phyloP scores from a whole-genome alignment of 64 coral and sea anemone species.

The Montipora capricornis region DNA sequence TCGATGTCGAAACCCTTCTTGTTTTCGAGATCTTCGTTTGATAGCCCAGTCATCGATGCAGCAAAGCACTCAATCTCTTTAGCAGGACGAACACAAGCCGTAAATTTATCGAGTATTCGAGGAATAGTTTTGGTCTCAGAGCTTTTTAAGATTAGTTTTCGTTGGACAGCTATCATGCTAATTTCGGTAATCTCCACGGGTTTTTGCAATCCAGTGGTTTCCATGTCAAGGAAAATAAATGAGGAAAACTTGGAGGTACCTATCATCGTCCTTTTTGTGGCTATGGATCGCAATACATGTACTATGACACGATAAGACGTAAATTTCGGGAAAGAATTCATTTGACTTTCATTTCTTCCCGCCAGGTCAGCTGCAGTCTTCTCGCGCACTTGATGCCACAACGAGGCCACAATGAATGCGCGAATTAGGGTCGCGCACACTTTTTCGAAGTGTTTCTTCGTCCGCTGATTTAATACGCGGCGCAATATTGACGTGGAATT shows the following conservation, averaged over 20 bases:
- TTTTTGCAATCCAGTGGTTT: conserved; percentile 72
- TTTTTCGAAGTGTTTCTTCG: not conserved
- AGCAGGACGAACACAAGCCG: conserved; percentile 62
- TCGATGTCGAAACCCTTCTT: conserved; percentile 63
- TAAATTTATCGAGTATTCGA: conserved; percentile 77
- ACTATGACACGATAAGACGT: not conserved
- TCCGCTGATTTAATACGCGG: not conserved
- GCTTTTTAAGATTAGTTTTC: conserved; percentile 17
- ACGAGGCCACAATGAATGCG: not conserved
- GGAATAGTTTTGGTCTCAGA: conserved; percentile 51
- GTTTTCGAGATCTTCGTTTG: conserved; percentile 43
- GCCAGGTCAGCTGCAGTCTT: conserved; percentile 13
- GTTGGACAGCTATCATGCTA: conserved; percentile 67
- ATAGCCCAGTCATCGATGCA: conserved; percentile 48
- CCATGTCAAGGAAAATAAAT: conserved; percentile 82
- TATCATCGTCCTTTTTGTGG: not conserved
- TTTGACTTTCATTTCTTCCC: conserved; percentile 11
- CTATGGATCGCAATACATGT: not conserved
- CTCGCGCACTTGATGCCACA: not conserved
- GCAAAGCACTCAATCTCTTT: conserved; percentile 59
- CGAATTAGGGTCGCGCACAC: not conserved
- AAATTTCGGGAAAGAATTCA: not conserved
- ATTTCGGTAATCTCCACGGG: conserved; percentile 79
- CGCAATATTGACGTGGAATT: conserved; percentile 51
- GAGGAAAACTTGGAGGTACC: conserved; percentile 18